Percentiles rank a stretch among this genome's conserved stretches.
Conservation (phyloP, 2,888 invertebrate species). For the Morpho deidamia region DNA sequence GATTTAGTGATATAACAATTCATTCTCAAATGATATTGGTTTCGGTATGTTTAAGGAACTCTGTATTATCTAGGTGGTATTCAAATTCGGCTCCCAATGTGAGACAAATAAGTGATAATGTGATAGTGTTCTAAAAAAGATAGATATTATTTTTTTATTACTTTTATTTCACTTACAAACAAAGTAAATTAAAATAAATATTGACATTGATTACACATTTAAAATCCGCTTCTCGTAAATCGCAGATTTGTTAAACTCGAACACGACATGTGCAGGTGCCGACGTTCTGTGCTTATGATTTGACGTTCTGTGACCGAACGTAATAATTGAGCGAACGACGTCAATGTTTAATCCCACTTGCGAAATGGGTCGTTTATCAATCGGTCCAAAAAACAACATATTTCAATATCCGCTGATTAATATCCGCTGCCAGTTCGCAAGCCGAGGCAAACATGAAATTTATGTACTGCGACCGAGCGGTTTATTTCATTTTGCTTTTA, state of each 20-base stretch:
- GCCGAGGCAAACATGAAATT: slow-evolving; percentile 75
- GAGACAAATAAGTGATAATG: no score
- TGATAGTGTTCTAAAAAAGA: no score
- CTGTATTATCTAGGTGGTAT: no score
- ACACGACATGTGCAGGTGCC: neutral
- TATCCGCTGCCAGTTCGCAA: slow-evolving; percentile 74
- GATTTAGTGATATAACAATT: no score
- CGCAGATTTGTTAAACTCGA: slow-evolving; percentile 6
- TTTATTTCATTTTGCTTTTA: slow-evolving; percentile 76
- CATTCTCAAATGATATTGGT: no score
- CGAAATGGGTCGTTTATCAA: slow-evolving; percentile 70
- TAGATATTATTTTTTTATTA: no score
- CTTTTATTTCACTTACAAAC: no score
- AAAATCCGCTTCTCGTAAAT: neutral
- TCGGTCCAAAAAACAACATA: slow-evolving; percentile 75
- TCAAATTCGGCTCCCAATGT: no score
- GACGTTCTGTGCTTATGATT: slow-evolving; percentile 14
- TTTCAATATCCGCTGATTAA: slow-evolving; percentile 79
- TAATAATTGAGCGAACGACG: slow-evolving; percentile 61
- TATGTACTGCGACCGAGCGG: slow-evolving; percentile 74
- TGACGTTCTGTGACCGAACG: slow-evolving; percentile 20
- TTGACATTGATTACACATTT: neutral
- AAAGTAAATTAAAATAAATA: neutral
- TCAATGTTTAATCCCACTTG: slow-evolving; percentile 71
- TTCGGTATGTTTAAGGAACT: no score